These are phyloP conservation scores for Hypomecis atomaria DNA, from an alignment of 2,888 invertebrate species.

Conservation along the genomic window DNA sequence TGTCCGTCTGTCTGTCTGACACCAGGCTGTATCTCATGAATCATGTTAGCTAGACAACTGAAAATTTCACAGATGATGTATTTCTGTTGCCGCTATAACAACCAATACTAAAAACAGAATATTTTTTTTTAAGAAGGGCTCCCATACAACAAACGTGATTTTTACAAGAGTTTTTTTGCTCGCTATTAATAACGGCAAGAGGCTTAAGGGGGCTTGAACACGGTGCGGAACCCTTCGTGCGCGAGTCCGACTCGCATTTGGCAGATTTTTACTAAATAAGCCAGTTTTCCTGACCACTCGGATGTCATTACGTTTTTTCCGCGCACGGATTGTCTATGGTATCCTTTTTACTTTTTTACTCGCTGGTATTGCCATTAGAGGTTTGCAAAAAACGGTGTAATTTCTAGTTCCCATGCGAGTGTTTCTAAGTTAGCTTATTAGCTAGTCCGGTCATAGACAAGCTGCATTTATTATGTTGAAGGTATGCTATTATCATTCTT, in stretches of 20 bases:
- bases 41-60: too few species aligned
- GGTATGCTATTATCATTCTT: constrained; percentile 11
- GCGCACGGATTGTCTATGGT: constrained; percentile 42
- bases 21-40: too few species aligned
- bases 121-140: too few species aligned
- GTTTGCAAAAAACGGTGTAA: constrained; percentile 34
- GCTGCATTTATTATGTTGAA: neutral
- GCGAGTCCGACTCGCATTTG: neutral
- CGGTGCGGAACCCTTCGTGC: constrained; percentile 12
- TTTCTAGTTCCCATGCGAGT: constrained; percentile 35
- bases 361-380: constrained; percentile 39
- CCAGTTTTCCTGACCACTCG: constrained; percentile 36
- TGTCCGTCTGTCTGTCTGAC: too few species aligned
- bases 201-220: too few species aligned
- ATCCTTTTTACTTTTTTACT: constrained; percentile 40
- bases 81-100: too few species aligned
- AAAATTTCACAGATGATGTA: too few species aligned
- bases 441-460: constrained; percentile 24
- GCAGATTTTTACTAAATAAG: constrained; percentile 17
- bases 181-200: too few species aligned
- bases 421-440: constrained; percentile 28
- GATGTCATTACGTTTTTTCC: constrained; percentile 45
- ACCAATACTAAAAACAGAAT: too few species aligned
- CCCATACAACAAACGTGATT: too few species aligned
- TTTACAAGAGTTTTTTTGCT: too few species aligned